phyloP scores from a whole-genome alignment of 2,888 invertebrate genomes.

The Amiota communis region DNA sequence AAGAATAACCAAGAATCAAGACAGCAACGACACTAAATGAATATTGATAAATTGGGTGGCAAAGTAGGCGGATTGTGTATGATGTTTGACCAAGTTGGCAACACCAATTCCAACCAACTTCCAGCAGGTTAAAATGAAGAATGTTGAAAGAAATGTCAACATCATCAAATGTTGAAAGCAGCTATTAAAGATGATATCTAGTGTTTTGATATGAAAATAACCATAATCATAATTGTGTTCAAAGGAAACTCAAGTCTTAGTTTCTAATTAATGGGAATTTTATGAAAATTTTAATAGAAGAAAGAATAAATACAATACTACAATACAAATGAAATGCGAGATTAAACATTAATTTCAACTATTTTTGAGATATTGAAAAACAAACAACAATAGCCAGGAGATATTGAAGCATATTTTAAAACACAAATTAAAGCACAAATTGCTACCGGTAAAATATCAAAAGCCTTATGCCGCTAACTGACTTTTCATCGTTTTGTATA shows the following conservation, averaged over 20 bases:
- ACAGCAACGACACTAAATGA: slow-evolving; percentile 67
- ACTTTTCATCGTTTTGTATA: slow-evolving; percentile 15
- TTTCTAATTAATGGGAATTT: slow-evolving; percentile 22
- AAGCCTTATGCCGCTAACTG: slow-evolving; percentile 39
- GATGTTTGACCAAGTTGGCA: slow-evolving; percentile 21
- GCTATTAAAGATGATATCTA: neutral
- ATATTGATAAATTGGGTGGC: slow-evolving; percentile 71
- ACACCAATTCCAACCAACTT: neutral
- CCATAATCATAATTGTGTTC: slow-evolving; percentile 42
- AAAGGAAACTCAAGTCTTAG: neutral
- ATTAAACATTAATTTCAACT: neutral
- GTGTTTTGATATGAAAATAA: slow-evolving; percentile 51
- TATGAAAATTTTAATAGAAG: neutral
- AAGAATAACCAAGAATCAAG: slow-evolving; percentile 22
- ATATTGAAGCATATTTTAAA: slow-evolving; percentile 62
- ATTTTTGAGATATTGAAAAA: neutral
- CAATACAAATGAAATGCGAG: no score
- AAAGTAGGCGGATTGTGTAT: slow-evolving; percentile 61
- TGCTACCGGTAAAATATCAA: slow-evolving; percentile 63
- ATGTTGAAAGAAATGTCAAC: neutral
- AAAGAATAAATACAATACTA: no score
- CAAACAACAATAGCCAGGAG: slow-evolving; percentile 57
- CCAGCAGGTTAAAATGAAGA: neutral
- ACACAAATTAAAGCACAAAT: slow-evolving; percentile 66
- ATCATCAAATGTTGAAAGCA: neutral